These are phyloP conservation scores for Bambusicola thoracicus DNA, from an alignment of 2,113 vertebrate species.

Conservation along the genomic window DNA sequence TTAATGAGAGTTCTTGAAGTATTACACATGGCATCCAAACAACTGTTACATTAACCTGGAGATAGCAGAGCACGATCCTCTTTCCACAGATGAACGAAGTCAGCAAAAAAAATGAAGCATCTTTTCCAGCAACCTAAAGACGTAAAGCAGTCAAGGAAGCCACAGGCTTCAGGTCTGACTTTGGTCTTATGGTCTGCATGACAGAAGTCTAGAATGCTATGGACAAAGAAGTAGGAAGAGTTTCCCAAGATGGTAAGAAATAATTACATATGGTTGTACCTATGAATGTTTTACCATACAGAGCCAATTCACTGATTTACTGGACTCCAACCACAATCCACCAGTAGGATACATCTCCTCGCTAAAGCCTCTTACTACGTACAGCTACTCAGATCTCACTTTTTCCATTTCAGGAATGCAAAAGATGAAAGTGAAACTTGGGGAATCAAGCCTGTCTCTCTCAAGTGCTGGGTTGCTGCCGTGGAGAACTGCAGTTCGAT, in stretches of 20 bases:
- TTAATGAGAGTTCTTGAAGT: not conserved
- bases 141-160: not conserved
- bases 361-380: not conserved
- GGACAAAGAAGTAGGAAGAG: not conserved
- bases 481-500: not conserved
- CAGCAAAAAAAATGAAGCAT: slow-evolving; percentile 29
- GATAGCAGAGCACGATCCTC: not conserved
- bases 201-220: not conserved
- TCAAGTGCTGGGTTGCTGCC: accelerated
- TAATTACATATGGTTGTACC: not conserved
- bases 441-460: not conserved
- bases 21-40: not conserved
- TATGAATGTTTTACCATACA: not conserved
- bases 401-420: not conserved
- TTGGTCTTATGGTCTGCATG: not conserved
- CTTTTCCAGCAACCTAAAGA: not conserved
- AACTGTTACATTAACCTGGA: not conserved
- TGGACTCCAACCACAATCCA: not conserved
- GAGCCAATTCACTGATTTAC: not conserved
- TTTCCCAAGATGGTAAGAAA: not conserved
- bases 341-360: not conserved
- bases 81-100: not conserved
- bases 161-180: not conserved
- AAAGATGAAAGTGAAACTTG: not conserved
- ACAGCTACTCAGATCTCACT: not conserved